Percentiles rank a stretch among this genome's conserved stretches.
These are phyloP conservation scores for Willowsia nigromaculata DNA, from an alignment of 2,888 invertebrate genomes.

Conservation along the genomic window DNA sequence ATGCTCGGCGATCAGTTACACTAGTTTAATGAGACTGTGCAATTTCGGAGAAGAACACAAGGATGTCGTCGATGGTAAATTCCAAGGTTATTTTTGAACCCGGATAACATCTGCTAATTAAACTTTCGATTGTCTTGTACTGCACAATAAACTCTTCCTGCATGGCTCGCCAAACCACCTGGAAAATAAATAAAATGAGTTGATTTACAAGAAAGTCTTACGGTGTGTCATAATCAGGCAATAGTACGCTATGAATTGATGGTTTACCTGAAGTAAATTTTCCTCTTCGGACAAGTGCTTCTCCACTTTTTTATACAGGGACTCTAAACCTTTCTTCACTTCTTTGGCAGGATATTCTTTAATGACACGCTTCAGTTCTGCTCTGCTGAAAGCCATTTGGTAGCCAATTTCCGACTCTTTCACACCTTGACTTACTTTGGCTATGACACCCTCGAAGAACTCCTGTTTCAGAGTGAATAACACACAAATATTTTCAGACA, in stretches of 20 bases:
- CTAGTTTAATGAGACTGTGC: constrained; percentile 91
- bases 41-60: constrained; percentile 98
- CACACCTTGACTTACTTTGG: constrained; percentile 94
- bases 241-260: too few species aligned
- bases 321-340: constrained; percentile 95
- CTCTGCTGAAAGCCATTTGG: constrained; percentile 98
- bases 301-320: constrained; percentile 96
- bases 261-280: constrained; percentile 88
- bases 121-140: constrained; percentile 94
- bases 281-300: constrained; percentile 98
- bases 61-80: constrained; percentile 96
- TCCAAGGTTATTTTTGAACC: constrained; percentile 96
- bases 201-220: too few species aligned
- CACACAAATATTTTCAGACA: not conserved
- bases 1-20: too few species aligned
- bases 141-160: constrained; percentile 99
- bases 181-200: not conserved
- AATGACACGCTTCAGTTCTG: constrained; percentile 96
- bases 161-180: constrained; percentile 99
- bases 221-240: too few species aligned
- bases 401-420: constrained; percentile 98
- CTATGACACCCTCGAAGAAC: constrained; percentile 98
- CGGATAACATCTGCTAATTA: constrained; percentile 97
- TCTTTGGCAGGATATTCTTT: constrained; percentile 95
- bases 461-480: constrained; percentile 83